Percentiles rank a stretch among this genome's conserved stretches.
Conservation (phyloP, 37 sponge, comb jelly and placozoan genomes). For the Haliclona indistincta region DNA sequence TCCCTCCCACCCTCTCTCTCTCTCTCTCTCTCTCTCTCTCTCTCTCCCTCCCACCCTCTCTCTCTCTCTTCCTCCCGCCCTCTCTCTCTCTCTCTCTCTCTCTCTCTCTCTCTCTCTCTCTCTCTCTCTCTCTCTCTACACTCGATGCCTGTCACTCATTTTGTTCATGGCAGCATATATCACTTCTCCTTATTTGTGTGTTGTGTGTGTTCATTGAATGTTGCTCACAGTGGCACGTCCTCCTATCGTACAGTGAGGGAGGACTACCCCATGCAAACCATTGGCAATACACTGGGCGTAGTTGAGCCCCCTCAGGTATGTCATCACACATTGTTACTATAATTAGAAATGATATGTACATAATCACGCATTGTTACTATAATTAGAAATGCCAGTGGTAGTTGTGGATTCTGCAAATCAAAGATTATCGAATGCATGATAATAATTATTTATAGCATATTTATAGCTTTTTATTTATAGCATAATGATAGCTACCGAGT, state of each 20-base stretch:
- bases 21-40: no score
- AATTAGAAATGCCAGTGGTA: no score
- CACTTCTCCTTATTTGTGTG: not conserved
- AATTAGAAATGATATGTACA: not conserved
- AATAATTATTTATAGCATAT: no score
- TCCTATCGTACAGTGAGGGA: no score
- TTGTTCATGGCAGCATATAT: not conserved
- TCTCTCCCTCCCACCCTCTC: no score
- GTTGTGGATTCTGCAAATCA: no score
- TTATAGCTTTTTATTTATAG: no score
- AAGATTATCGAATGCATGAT: no score
- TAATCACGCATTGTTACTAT: not conserved
- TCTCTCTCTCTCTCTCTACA: not conserved
- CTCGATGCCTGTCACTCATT: not conserved
- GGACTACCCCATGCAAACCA: conserved; percentile 44
- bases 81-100: not conserved
- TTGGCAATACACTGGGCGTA: not conserved
- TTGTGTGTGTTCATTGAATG: conserved; percentile 67
- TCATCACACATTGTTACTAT: not conserved
- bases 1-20: no score
- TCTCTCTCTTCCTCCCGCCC: not conserved
- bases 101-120: not conserved
- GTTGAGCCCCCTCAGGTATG: not conserved
- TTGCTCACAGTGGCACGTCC: no score
- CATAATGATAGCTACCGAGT: no score